Percentiles rank a stretch among this genome's conserved stretches.
These are phyloP conservation scores for Bombus huntii DNA, from an alignment of 1,140 invertebrate genomes.

Conservation along the genomic window DNA sequence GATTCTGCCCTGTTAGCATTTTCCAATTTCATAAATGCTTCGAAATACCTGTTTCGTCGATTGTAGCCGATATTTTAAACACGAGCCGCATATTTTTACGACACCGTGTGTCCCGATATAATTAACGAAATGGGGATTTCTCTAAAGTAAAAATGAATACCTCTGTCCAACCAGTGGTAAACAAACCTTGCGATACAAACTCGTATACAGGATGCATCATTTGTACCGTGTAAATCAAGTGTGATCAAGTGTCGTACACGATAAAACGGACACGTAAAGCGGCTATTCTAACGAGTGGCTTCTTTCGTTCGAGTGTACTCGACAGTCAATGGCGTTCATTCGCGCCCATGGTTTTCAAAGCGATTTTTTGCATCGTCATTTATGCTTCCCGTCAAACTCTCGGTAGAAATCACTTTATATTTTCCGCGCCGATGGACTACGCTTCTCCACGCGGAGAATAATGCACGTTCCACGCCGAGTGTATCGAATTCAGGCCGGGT, in stretches of 20 bases:
- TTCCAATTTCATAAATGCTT: background rate
- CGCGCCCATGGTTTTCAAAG: conserved; percentile 56
- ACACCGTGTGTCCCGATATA: background rate
- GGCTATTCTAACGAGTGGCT: conserved; percentile 20
- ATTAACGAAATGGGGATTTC: conserved; percentile 1
- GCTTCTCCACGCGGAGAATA: conserved; percentile 3
- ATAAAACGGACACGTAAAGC: conserved; percentile 23
- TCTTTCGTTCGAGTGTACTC: conserved; percentile 28
- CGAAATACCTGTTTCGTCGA: no score
- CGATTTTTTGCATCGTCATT: conserved; percentile 43
- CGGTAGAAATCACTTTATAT: conserved; percentile 36
- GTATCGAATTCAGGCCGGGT: conserved; percentile 18
- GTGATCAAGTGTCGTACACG: background rate
- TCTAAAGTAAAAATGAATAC: background rate
- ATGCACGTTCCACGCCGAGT: conserved; percentile 15
- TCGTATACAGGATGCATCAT: background rate
- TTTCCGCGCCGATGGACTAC: conserved; percentile 35
- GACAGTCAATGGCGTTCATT: conserved; percentile 47
- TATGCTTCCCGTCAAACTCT: conserved; percentile 38
- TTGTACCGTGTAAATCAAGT: conserved; percentile 4
- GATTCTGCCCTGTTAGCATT: background rate
- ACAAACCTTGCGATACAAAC: background rate
- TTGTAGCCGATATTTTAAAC: background rate
- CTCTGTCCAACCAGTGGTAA: background rate
- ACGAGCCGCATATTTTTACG: background rate